Base-by-base conservation (phyloP, 2,113 vertebrate species). In the Misgurnus anguillicaudatus region DNA sequence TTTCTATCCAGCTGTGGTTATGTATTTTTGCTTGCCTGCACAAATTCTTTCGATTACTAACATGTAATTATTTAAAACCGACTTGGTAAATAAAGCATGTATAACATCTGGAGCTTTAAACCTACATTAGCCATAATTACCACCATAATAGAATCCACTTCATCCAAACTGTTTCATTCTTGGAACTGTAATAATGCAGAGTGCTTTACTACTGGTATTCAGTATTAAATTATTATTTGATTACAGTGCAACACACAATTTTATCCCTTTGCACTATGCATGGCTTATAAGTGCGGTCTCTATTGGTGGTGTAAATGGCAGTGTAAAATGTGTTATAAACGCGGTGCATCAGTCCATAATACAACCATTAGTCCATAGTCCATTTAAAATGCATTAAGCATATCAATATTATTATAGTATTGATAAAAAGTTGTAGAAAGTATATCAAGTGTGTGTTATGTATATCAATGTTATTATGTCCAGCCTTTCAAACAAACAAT, bases 61-160 rank as follows among this genome's bases (percentile, higher is more conserved):
- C 64, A 76, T 66, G 51, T 42, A 80, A 77, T 80, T 77, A 80
- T 77, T 77, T 47, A 65, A 70, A 64, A 57, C 72, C 19, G 10
- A 76, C 45, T 51, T 55, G 51, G 77, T 75, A 71, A 83, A 76
- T 79, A 74, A 83, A 76, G 65, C 72, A 48, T 63, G 57, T 55
- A 79, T 42, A 83, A 83, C 71, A 83, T 83, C 77, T 83, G 82
- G 72, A 76, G 71, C 66, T 79, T 41, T 45, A 24, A 53, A 66
- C 67, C 82, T 45, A 71, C 77, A 79, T 80, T 76, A 83, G 36
- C 41, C 67, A 77, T 77, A 83, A 83, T 80, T 48, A 80, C 66
- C 66, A 83, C 51, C 48, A 31, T 83, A 80, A 83, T 75, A 80
- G 36, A 65, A 19, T 60, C 21, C 66, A 31, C 51, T 62, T 74